Evolutionary conservation across 2,113 vertebrate genomes (phyloP).

Genomic region (Ctenomys sociabilis): DNA sequence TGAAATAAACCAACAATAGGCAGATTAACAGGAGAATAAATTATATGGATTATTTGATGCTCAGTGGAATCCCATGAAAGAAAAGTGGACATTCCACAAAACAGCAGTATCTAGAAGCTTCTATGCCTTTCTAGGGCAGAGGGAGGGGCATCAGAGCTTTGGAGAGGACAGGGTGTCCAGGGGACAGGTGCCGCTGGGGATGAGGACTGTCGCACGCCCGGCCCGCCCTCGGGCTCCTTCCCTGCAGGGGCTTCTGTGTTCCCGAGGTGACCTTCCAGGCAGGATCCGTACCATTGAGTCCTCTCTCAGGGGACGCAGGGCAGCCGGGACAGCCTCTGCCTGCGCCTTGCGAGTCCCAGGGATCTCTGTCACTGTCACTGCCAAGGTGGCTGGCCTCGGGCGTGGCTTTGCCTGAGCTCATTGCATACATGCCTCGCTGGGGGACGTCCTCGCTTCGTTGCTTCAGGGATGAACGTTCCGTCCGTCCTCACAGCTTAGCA

Average conservation of each 20-base stretch:
- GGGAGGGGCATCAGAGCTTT: not conserved
- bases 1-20: not conserved
- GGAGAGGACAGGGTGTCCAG: not conserved
- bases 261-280: no score
- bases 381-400: not conserved
- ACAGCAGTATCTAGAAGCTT: not conserved
- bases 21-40: not conserved
- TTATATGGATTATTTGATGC: not conserved
- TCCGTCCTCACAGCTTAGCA: not conserved
- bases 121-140: not conserved
- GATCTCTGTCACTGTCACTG: not conserved
- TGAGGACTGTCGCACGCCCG: no score
- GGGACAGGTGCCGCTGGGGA: not conserved
- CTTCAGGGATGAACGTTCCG: constrained; percentile 1
- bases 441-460: not conserved
- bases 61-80: not conserved
- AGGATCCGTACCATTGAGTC: not conserved
- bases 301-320: no score
- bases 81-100: not conserved
- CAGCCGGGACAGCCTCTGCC: no score
- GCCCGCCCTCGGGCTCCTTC: not conserved
- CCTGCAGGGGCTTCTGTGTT: no score
- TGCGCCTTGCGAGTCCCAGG: rapidly evolving
- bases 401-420: not conserved
- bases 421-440: not conserved